Conservation (phyloP, 2,888 invertebrate species). For the Mythimna lalbum region DNA sequence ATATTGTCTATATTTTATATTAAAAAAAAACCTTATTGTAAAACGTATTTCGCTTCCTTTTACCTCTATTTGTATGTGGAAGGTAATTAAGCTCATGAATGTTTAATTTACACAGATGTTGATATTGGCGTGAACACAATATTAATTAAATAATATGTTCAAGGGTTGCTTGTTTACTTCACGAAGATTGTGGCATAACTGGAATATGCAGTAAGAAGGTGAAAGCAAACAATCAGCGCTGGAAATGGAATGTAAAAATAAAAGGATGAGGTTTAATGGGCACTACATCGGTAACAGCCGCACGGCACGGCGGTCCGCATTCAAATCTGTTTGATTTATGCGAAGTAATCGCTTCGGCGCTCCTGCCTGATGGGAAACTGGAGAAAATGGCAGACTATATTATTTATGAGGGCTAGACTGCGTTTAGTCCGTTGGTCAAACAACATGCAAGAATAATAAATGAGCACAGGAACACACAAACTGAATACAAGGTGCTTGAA, state of each 20-base stretch:
- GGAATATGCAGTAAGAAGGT: slow-evolving; percentile 54
- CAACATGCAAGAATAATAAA: slow-evolving; percentile 54
- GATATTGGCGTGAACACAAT: slow-evolving; percentile 31
- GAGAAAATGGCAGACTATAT: slow-evolving; percentile 63
- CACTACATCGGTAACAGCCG: slow-evolving; percentile 75
- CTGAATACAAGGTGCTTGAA: slow-evolving; percentile 42
- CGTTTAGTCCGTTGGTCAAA: slow-evolving; percentile 54
- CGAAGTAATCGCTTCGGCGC: slow-evolving; percentile 76
- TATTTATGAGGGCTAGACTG: slow-evolving; percentile 63
- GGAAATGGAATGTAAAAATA: slow-evolving; percentile 63
- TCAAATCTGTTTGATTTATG: slow-evolving; percentile 85
- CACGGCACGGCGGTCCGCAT: slow-evolving; percentile 72
- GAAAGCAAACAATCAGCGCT: slow-evolving; percentile 66
- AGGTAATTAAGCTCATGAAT: slow-evolving; percentile 60
- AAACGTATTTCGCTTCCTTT: slow-evolving; percentile 19
- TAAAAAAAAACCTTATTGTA: slow-evolving; percentile 31
- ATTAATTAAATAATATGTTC: slow-evolving; percentile 44
- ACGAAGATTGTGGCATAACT: slow-evolving; percentile 43
- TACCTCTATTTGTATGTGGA: slow-evolving; percentile 33
- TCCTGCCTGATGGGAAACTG: slow-evolving; percentile 65
- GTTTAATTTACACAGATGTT: slow-evolving; percentile 51
- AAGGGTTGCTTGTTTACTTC: slow-evolving; percentile 29
- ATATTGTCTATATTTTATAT: slow-evolving; percentile 55
- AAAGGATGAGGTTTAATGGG: slow-evolving; percentile 71
- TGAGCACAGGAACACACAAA: slow-evolving; percentile 24